These are phyloP conservation scores for Sarcophaga carnaria DNA, from an alignment of 2,888 invertebrate species.

Conservation along the genomic window DNA sequence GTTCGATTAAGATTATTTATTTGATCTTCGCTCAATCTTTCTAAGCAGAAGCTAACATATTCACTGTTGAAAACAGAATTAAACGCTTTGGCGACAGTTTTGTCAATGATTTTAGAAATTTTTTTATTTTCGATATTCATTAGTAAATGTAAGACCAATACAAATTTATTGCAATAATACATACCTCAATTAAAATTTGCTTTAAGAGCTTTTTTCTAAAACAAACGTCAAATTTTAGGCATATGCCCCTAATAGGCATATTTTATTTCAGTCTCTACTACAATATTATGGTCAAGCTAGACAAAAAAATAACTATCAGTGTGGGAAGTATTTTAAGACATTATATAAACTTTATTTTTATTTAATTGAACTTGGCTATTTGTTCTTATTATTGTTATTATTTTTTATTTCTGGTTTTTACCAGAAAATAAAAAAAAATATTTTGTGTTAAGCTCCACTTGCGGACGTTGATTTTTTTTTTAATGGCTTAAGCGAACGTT, in stretches of 20 bases:
- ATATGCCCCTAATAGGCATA: neutral
- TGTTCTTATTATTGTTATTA: constrained; percentile 12
- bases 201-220: too few species aligned
- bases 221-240: too few species aligned
- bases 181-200: too few species aligned
- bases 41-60: too few species aligned
- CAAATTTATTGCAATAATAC: too few species aligned
- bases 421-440: constrained; percentile 16
- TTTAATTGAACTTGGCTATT: constrained; percentile 64
- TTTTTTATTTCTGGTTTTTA: constrained; percentile 56
- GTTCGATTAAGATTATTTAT: too few species aligned
- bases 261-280: constrained; percentile 28
- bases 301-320: constrained; percentile 32
- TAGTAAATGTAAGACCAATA: too few species aligned
- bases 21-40: too few species aligned
- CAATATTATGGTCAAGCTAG: constrained; percentile 57
- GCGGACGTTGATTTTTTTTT: constrained; percentile 29
- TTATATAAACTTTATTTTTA: constrained; percentile 32
- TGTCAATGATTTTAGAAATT: too few species aligned
- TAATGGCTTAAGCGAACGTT: constrained; percentile 14
- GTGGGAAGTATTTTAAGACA: constrained; percentile 61
- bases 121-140: too few species aligned
- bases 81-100: too few species aligned
- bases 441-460: constrained; percentile 42
- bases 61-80: too few species aligned